Base-by-base conservation (phyloP, 92 coral and sea anemone genomes). In the Metridium senile region DNA sequence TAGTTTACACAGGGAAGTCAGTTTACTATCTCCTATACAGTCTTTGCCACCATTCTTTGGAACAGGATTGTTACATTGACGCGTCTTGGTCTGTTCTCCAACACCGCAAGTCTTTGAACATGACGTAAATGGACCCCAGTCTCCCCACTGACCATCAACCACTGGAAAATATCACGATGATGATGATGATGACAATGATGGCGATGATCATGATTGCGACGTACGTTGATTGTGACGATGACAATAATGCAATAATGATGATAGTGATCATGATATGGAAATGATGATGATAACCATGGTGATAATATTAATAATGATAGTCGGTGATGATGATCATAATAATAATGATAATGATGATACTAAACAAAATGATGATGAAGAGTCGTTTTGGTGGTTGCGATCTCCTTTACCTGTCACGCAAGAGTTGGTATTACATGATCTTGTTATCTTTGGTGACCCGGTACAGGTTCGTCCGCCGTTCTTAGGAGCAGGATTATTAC, bases 401-500 rank as follows among this genome's bases (percentile, higher is more conserved):
- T n/a, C n/a, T n/a, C n/a, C n/a, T n/a, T 29, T 62, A 75, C 81
- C 81, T 31, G 32, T 74, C 11, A 85, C 78, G 71, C 95, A 90
- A 7, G 58, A 59, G 49, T 39, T 39, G 13, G 29, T 51, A 57
- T 74, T 91, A 56, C 97, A 91, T 32, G 19, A 11, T 4, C 22
- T 45, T 0, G 62, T 67, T 62, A 81, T 74, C 25, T 16, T 32
- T 1, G 67, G 26, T 61, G 62, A 20, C 7, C 97, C 97, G 35
- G 57, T 63, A 43, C 97, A 91, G 31, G 54, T 16, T 21, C 27
- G 62, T 0, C 93, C 96, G 13, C 89, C 87, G 65, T 84, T 81
- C 49, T 75, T 58, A 17, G 96, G 93, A 32, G 75, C 58, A 29
- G 92, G 89, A 33, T 80, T 84, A 70, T 77, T 69, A 66, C 92